These are phyloP conservation scores for Nephrotoma appendiculata DNA, from an alignment of 2,888 invertebrate genomes.

Conservation along the genomic window DNA sequence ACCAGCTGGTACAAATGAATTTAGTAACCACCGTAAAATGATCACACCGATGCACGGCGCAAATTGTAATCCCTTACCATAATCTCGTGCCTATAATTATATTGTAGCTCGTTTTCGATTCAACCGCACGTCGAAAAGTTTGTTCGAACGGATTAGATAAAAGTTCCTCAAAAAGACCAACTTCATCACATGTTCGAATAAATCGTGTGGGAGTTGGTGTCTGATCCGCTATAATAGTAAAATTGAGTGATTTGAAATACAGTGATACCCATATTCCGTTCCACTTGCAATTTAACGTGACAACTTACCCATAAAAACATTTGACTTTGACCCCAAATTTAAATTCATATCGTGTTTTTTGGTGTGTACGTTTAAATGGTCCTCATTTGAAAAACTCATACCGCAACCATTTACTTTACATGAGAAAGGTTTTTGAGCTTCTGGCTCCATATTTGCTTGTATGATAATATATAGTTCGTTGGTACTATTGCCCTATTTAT, in stretches of 20 bases:
- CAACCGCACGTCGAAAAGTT: conserved; percentile 78
- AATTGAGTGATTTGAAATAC: background rate
- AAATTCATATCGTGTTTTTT: conserved; percentile 78
- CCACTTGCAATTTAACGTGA: conserved; percentile 14
- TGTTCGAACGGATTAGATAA: conserved; percentile 92
- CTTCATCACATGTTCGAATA: conserved; percentile 84
- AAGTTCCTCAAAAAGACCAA: conserved; percentile 83
- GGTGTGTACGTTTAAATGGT: conserved; percentile 62
- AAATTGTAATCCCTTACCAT: too few relatives aligned
- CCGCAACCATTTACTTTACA: conserved; percentile 55
- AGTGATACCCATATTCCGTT: background rate
- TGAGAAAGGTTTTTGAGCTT: conserved; percentile 53
- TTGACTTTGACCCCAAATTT: conserved; percentile 47
- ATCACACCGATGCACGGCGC: too few relatives aligned
- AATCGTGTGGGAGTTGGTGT: conserved; percentile 91
- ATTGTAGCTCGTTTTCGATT: conserved; percentile 23
- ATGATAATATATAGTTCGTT: background rate
- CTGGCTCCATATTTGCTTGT: conserved; percentile 22
- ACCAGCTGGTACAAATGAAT: too few relatives aligned
- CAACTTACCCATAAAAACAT: conserved; percentile 46
- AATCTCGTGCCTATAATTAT: too few relatives aligned
- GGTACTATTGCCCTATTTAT: background rate
- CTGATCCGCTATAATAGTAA: conserved; percentile 52
- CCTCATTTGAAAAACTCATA: conserved; percentile 68
- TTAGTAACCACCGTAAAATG: too few relatives aligned